Conservation (phyloP, 2,888 invertebrate genomes). For the Colostygia pectinataria region DNA sequence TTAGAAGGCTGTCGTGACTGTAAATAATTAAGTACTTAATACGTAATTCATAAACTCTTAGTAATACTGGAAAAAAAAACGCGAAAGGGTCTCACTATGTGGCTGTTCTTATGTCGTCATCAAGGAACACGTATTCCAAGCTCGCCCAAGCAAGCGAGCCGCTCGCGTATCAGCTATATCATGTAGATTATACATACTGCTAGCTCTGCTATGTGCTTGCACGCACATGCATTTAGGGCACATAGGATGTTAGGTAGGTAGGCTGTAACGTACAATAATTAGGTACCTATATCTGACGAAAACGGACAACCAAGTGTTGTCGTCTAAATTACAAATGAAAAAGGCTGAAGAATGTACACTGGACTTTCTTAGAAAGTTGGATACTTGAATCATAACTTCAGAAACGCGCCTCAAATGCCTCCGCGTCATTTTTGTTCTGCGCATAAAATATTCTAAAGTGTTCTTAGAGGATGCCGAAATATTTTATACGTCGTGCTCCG, state of each 20-base stretch:
- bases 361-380: too few species aligned
- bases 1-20: too few species aligned
- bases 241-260: slow-evolving; percentile 12
- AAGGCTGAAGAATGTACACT: too few species aligned
- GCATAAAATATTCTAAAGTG: slow-evolving; percentile 31
- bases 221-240: slow-evolving; percentile 35
- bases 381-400: too few species aligned
- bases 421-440: neutral
- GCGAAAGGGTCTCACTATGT: slow-evolving; percentile 28
- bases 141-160: slow-evolving; percentile 60
- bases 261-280: too few species aligned
- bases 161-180: slow-evolving; percentile 56
- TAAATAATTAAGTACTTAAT: too few species aligned
- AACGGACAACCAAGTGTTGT: too few species aligned
- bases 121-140: slow-evolving; percentile 68
- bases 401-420: too few species aligned
- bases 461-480: slow-evolving; percentile 47
- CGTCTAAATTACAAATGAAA: too few species aligned
- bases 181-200: slow-evolving; percentile 27
- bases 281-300: neutral
- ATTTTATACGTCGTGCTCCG: slow-evolving; percentile 52
- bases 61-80: neutral
- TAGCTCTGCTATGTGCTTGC: too few species aligned
- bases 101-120: slow-evolving; percentile 56
- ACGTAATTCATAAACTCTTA: too few species aligned